Conservation (phyloP, 2,888 invertebrate genomes). For the Tetropium fuscum region DNA sequence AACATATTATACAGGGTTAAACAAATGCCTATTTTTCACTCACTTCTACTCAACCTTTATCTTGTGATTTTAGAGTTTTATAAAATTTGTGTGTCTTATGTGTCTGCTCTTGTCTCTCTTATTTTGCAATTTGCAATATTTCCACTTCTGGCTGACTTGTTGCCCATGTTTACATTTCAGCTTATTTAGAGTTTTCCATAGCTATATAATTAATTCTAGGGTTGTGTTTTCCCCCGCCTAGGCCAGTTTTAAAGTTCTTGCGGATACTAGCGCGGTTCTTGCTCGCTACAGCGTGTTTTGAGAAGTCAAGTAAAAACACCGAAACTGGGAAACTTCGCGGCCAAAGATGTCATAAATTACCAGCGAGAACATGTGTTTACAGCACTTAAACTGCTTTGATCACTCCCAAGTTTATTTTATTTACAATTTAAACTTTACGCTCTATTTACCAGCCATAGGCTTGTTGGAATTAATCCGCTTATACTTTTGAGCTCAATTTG, state of each 20-base stretch:
- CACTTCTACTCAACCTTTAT: too few species aligned
- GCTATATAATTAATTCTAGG: slow-evolving; percentile 14
- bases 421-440: slow-evolving; percentile 14
- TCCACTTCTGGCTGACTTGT: too few species aligned
- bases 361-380: slow-evolving; percentile 26
- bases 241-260: slow-evolving; percentile 20
- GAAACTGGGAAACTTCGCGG: slow-evolving; percentile 22
- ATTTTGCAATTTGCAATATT: too few species aligned
- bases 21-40: too few species aligned
- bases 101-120: too few species aligned
- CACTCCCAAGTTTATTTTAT: slow-evolving; percentile 21
- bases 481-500: too few species aligned
- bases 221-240: slow-evolving; percentile 16
- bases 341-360: slow-evolving; percentile 28
- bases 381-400: slow-evolving; percentile 28
- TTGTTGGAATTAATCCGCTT: neutral
- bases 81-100: too few species aligned
- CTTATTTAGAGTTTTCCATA: neutral
- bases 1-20: too few species aligned
- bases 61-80: too few species aligned
- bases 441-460: neutral
- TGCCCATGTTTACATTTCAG: too few species aligned
- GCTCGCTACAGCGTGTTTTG: slow-evolving; percentile 1
- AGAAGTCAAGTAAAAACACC: slow-evolving; percentile 19
- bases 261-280: slow-evolving; percentile 23